Evolutionary conservation across 2,797 vertebrate species (phyloP).

Genomic region (Semotilus atromaculatus): DNA sequence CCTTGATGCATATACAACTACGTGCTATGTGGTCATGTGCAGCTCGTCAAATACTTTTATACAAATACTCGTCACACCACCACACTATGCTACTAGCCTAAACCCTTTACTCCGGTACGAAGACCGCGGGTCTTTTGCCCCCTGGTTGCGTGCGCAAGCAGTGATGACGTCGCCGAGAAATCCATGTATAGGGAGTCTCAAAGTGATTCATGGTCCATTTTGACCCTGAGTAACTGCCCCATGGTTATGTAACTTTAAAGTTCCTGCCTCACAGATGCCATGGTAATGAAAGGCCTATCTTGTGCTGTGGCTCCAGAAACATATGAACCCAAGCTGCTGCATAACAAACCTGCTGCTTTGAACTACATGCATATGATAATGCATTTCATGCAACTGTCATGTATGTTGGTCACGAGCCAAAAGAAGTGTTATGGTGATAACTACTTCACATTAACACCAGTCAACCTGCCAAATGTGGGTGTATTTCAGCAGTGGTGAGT

Average conservation of each 20-base stretch:
- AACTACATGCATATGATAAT: neutral
- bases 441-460: too few species aligned
- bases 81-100: too few species aligned
- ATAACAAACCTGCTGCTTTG: constrained; percentile 4
- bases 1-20: too few species aligned
- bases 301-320: neutral
- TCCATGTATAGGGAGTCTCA: neutral
- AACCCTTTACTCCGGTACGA: too few species aligned
- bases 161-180: too few species aligned
- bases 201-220: neutral
- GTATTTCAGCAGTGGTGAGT: too few species aligned
- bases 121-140: too few species aligned
- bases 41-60: too few species aligned
- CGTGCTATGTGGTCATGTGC: too few species aligned
- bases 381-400: neutral
- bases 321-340: neutral
- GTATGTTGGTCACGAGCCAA: neutral
- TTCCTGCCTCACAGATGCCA: neutral
- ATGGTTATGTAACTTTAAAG: neutral
- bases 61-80: too few species aligned
- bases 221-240: neutral
- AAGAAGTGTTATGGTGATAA: neutral
- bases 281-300: neutral
- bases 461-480: too few species aligned
- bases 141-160: too few species aligned